A percentile compares a stretch with the other conserved stretches of the same genome.
Conservation (phyloP, 2,888 invertebrate genomes). For the Lasius platythorax region DNA sequence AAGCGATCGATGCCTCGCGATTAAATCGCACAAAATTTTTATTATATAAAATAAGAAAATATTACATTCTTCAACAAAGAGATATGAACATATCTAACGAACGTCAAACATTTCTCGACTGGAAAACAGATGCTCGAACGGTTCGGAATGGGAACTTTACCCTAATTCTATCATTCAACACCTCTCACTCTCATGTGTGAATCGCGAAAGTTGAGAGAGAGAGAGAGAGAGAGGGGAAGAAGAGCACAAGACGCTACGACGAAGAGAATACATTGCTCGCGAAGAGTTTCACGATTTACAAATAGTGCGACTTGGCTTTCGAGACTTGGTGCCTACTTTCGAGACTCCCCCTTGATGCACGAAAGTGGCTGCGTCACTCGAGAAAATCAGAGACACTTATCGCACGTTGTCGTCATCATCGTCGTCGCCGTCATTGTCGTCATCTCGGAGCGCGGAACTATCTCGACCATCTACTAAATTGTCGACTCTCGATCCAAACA, state of each 20-base stretch:
- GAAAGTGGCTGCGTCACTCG: slow-evolving; percentile 67
- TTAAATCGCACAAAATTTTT: background rate
- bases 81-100: background rate
- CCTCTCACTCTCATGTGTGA: background rate
- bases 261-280: slow-evolving; percentile 22
- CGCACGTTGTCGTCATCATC: slow-evolving; percentile 15
- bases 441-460: slow-evolving; percentile 9
- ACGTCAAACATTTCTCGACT: background rate
- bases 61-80: background rate
- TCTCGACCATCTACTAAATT: slow-evolving; percentile 15
- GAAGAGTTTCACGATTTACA: slow-evolving; percentile 53
- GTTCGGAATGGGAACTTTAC: background rate
- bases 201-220: background rate
- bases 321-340: slow-evolving; percentile 60
- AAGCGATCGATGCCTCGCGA: background rate
- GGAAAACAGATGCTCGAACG: background rate
- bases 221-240: background rate
- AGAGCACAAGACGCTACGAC: background rate
- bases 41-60: background rate
- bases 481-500: background rate
- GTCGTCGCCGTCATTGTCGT: background rate
- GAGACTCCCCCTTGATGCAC: slow-evolving; percentile 28
- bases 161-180: background rate
- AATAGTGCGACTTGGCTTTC: slow-evolving; percentile 56
- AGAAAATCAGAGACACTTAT: slow-evolving; percentile 60